phyloP scores from a whole-genome alignment of 2,113 vertebrate genomes.

The Gadus chalcogrammus region DNA sequence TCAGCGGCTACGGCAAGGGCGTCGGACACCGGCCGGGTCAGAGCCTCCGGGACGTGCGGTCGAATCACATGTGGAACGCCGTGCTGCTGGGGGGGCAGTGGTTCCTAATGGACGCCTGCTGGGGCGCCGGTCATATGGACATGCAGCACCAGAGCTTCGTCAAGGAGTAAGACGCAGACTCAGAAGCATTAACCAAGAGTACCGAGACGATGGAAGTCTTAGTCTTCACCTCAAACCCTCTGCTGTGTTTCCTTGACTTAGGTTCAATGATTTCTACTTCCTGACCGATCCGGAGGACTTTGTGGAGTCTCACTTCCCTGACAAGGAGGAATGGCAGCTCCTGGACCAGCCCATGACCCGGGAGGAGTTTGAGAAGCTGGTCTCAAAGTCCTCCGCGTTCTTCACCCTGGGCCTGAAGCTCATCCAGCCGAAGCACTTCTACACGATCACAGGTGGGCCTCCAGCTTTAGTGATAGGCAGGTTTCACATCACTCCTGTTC shows the following conservation, averaged over 20 bases:
- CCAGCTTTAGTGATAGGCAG: not conserved
- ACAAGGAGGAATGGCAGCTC: slow-evolving; percentile 77
- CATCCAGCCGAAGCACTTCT: slow-evolving; percentile 65
- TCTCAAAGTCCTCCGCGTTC: slow-evolving; percentile 77
- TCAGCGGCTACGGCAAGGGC: slow-evolving; percentile 72
- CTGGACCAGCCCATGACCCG: slow-evolving; percentile 47
- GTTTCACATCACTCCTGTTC: too few relatives aligned
- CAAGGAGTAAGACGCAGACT: slow-evolving; percentile 64
- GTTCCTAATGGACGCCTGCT: slow-evolving; percentile 78
- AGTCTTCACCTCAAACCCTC: not conserved
- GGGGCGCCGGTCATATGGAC: slow-evolving; percentile 78
- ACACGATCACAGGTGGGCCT: slow-evolving; percentile 69
- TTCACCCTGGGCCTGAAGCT: slow-evolving; percentile 70
- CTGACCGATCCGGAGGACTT: slow-evolving; percentile 78
- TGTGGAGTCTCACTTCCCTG: slow-evolving; percentile 72
- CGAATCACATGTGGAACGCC: slow-evolving; percentile 79
- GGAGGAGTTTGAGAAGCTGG: slow-evolving; percentile 73
- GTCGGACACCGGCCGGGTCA: slow-evolving; percentile 59
- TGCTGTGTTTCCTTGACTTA: slow-evolving; percentile 37
- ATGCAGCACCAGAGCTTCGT: slow-evolving; percentile 67
- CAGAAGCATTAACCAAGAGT: not conserved
- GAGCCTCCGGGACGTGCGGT: slow-evolving; percentile 68
- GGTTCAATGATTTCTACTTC: slow-evolving; percentile 78
- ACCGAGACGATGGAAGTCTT: not conserved
- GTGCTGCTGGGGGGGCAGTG: slow-evolving; percentile 70